Evolutionary conservation across 1,140 invertebrate species (phyloP).

Genomic region (Brachionus asplanchnoidis): DNA sequence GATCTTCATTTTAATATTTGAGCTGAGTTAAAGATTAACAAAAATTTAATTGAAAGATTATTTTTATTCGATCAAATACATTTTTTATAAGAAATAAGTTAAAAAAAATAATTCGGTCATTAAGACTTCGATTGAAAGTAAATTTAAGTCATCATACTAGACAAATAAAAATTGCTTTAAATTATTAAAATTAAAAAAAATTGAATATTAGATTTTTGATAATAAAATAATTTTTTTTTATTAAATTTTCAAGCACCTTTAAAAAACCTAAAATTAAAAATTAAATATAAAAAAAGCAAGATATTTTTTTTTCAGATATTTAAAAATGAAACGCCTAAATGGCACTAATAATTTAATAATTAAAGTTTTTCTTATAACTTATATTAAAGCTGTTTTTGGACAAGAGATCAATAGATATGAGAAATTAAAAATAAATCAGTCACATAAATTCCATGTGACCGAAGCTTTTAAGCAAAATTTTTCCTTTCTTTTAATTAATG

Average conservation of each 20-base stretch:
- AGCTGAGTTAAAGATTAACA: no score
- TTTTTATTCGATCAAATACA: no score
- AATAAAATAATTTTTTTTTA: neutral
- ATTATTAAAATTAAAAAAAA: neutral
- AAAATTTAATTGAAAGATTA: no score
- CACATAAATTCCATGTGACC: neutral
- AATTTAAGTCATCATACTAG: no score
- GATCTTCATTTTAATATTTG: no score
- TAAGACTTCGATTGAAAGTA: no score
- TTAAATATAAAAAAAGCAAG: neutral
- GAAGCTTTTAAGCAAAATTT: neutral
- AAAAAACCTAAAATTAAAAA: neutral
- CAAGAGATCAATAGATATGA: neutral
- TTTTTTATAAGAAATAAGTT: no score
- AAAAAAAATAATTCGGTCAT: no score
- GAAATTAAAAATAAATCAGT: neutral
- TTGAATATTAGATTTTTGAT: neutral
- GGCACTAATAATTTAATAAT: neutral
- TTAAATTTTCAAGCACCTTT: neutral
- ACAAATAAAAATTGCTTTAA: neutral
- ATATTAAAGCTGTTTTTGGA: neutral
- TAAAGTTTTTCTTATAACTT: neutral
- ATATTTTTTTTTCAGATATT: neutral
- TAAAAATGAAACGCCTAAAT: neutral
- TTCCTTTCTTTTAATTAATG: neutral